These are phyloP conservation scores for Spisula solida DNA, from an alignment of 2,888 invertebrate species.

Conservation along the genomic window DNA sequence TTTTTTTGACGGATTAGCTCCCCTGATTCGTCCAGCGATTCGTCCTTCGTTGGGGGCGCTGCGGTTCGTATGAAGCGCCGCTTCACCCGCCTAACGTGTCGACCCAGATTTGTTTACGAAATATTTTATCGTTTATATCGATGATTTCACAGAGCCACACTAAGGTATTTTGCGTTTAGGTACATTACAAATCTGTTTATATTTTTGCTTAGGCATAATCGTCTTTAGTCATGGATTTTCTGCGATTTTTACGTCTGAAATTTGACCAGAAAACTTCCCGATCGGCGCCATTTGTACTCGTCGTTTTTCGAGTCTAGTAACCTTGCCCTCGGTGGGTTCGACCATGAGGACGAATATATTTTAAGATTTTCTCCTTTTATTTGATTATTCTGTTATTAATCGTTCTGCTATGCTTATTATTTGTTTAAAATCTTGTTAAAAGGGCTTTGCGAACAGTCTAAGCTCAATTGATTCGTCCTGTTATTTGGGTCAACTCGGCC, in stretches of 20 bases:
- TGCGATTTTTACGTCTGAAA: background rate
- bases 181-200: background rate
- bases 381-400: background rate
- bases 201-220: background rate
- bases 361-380: background rate
- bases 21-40: slow-evolving; percentile 51
- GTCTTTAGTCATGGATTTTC: background rate
- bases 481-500: too few relatives aligned
- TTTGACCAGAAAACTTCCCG: background rate
- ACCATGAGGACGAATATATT: slow-evolving; percentile 6
- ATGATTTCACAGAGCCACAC: background rate
- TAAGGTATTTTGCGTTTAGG: background rate
- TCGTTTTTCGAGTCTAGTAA: slow-evolving; percentile 25
- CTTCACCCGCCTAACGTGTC: slow-evolving; percentile 44
- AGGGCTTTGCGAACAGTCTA: background rate
- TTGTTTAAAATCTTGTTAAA: too few relatives aligned
- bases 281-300: slow-evolving; percentile 46
- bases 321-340: slow-evolving; percentile 9
- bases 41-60: slow-evolving; percentile 51
- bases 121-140: background rate
- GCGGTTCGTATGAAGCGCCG: slow-evolving; percentile 52
- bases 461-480: too few relatives aligned
- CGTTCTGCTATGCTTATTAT: background rate
- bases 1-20: background rate
- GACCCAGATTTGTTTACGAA: slow-evolving; percentile 41